Evolutionary conservation across 2,888 invertebrate genomes (phyloP).

Genomic region (Apamea epomidion): DNA sequence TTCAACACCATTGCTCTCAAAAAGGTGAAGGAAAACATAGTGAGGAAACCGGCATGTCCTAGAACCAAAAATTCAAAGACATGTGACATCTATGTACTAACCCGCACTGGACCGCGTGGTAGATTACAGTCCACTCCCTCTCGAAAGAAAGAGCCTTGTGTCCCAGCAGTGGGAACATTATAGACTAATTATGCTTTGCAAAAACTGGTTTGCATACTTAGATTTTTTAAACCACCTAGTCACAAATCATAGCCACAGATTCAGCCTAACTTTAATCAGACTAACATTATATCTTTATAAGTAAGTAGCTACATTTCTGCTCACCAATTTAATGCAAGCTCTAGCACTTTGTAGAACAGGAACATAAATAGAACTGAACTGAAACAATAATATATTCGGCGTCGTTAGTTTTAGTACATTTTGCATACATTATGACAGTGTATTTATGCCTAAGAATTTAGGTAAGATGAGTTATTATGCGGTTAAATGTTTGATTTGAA

Average conservation of each 20-base stretch:
- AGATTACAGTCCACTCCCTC: background rate
- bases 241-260: background rate
- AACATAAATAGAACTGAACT: conserved; percentile 45
- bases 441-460: conserved; percentile 21
- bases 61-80: background rate
- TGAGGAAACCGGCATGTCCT: background rate
- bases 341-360: conserved; percentile 26
- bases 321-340: conserved; percentile 16
- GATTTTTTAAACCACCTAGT: background rate
- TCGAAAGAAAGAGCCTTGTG: background rate
- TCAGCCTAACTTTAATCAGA: background rate
- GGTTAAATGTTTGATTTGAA: background rate
- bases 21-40: background rate
- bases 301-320: conserved; percentile 18
- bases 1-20: background rate
- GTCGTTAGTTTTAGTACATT: conserved; percentile 44
- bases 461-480: background rate
- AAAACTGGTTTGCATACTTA: background rate
- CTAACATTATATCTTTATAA: conserved; percentile 11
- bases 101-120: background rate
- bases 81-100: background rate
- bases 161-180: background rate
- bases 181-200: background rate
- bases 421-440: conserved; percentile 50
- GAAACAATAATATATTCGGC: conserved; percentile 55